phyloP scores from a whole-genome alignment of 2,113 vertebrate genomes.

The Poicephalus gulielmi region DNA sequence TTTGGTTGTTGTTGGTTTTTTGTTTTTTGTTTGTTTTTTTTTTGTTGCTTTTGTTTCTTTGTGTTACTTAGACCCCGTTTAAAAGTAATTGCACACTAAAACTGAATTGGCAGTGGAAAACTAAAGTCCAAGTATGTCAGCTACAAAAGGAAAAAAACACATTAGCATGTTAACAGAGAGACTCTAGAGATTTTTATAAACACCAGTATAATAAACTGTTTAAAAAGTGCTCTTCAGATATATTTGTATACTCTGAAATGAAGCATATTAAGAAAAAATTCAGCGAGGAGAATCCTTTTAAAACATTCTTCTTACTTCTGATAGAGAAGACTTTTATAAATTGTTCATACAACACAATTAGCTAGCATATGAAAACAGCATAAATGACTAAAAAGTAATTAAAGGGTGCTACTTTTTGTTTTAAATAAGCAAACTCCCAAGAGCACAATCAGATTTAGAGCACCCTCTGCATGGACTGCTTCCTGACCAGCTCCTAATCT shows the following conservation, averaged over 20 bases:
- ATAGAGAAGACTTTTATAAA: background rate
- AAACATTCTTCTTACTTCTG: background rate
- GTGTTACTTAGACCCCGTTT: background rate
- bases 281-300: background rate
- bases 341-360: background rate
- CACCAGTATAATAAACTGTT: background rate
- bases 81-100: background rate
- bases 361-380: background rate
- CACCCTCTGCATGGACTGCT: background rate
- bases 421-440: background rate
- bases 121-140: background rate
- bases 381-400: background rate
- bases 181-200: background rate
- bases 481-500: background rate
- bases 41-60: background rate
- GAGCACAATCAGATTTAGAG: background rate
- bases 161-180: background rate
- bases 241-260: background rate
- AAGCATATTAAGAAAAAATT: background rate
- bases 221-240: background rate
- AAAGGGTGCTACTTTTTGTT: background rate
- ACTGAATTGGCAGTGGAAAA: background rate
- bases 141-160: background rate
- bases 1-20: background rate
- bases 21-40: background rate